These are phyloP conservation scores for Alosa sapidissima DNA, from an alignment of 2,797 vertebrate species.

Conservation along the genomic window DNA sequence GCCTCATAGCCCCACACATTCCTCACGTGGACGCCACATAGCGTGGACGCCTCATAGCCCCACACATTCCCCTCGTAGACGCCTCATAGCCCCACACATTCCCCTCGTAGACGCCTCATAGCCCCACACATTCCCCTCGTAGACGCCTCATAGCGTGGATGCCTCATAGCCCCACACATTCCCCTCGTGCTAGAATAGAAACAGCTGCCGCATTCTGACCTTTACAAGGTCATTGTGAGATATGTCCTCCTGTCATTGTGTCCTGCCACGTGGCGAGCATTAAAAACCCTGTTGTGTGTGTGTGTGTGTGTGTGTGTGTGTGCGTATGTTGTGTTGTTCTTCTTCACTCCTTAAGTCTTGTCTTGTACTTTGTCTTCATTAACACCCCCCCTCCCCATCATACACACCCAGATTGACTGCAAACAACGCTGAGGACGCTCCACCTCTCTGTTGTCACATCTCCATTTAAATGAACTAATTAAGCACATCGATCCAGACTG, in stretches of 20 bases:
- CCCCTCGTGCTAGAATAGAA: background rate
- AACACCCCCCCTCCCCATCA: background rate
- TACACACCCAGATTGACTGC: background rate
- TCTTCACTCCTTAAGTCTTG: background rate
- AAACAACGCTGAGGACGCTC: background rate
- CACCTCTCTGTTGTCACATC: background rate
- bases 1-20: no score
- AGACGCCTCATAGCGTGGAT: no score
- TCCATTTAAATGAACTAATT: constrained; percentile 7
- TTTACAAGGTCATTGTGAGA: background rate
- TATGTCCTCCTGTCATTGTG: background rate
- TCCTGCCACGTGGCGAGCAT: background rate
- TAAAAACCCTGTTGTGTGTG: background rate
- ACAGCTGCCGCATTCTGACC: background rate
- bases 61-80: no score
- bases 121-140: no score
- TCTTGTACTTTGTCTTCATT: background rate
- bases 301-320: background rate
- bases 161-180: no score
- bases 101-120: no score
- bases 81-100: no score
- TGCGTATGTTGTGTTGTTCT: no score
- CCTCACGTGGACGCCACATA: no score
- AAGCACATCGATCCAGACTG: background rate
- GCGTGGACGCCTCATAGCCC: no score